A percentile compares a stretch with the other conserved stretches of the same genome.
phyloP scores from a whole-genome alignment of 2,888 invertebrate genomes.

The Anthophora plumipes region DNA sequence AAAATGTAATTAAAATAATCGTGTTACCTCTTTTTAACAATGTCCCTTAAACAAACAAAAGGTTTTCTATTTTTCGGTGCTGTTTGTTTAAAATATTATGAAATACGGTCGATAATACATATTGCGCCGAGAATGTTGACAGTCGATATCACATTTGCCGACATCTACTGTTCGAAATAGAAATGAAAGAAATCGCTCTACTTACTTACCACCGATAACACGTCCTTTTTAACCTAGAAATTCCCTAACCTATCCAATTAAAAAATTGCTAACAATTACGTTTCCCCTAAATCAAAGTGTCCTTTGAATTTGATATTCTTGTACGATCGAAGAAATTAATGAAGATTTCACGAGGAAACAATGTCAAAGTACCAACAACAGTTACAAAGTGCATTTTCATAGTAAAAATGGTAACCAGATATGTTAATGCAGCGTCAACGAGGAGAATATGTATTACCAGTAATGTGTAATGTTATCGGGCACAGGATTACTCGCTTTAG shows the following conservation, averaged over 20 bases:
- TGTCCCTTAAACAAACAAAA: background rate
- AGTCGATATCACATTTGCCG: background rate
- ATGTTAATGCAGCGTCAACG: slow-evolving; percentile 6
- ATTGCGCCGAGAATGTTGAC: background rate
- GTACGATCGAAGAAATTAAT: too few species aligned
- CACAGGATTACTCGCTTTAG: slow-evolving; percentile 39
- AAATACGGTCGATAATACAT: background rate
- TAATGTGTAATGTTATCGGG: slow-evolving; percentile 32
- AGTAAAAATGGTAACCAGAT: too few species aligned
- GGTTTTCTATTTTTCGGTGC: background rate
- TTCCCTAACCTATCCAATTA: too few species aligned
- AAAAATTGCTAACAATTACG: too few species aligned
- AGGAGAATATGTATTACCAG: slow-evolving; percentile 20
- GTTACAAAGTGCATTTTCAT: too few species aligned
- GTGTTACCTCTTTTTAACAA: background rate
- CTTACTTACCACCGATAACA: background rate
- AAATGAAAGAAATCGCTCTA: background rate
- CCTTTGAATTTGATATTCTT: too few species aligned
- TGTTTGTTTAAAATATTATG: background rate
- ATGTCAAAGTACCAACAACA: too few species aligned
- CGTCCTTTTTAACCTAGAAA: background rate
- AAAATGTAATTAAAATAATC: background rate
- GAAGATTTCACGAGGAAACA: too few species aligned
- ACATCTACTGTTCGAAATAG: background rate
- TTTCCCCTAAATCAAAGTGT: too few species aligned